A percentile compares a stretch with the other conserved stretches of the same genome.
These are phyloP conservation scores for Bombus superbus DNA, from an alignment of 1,140 invertebrate species.

Conservation along the genomic window DNA sequence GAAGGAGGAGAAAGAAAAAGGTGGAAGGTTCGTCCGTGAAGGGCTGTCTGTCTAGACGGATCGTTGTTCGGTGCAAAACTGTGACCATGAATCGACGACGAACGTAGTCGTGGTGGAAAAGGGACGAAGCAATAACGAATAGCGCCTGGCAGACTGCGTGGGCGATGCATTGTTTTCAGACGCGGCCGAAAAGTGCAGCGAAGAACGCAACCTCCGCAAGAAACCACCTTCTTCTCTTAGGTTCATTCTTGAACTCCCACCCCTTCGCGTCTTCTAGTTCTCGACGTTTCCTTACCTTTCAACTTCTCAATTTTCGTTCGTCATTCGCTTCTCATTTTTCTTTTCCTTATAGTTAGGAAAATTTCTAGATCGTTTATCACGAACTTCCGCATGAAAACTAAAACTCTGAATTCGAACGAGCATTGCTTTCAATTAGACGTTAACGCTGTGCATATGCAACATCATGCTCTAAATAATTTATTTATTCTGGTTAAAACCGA, in stretches of 20 bases:
- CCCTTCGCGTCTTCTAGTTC: too few species aligned
- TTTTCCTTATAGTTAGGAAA: background rate
- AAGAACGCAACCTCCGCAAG: slow-evolving; percentile 27
- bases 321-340: background rate
- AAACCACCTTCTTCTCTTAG: background rate
- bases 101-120: slow-evolving; percentile 33
- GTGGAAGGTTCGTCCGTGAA: slow-evolving; percentile 54
- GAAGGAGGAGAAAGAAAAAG: slow-evolving; percentile 42
- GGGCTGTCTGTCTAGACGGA: slow-evolving; percentile 67
- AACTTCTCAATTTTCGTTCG: background rate
- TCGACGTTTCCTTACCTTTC: background rate
- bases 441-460: too few species aligned
- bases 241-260: background rate
- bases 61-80: slow-evolving; percentile 54
- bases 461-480: background rate
- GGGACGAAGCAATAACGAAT: slow-evolving; percentile 37
- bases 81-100: slow-evolving; percentile 54
- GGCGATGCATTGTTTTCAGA: slow-evolving; percentile 46
- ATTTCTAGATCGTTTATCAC: background rate
- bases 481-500: background rate
- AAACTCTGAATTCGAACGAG: background rate
- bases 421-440: background rate
- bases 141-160: slow-evolving; percentile 40
- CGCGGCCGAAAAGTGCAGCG: slow-evolving; percentile 26
- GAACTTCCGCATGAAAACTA: background rate